These are phyloP conservation scores for Cotesia congregata DNA, from an alignment of 2,888 invertebrate species.

Conservation along the genomic window DNA sequence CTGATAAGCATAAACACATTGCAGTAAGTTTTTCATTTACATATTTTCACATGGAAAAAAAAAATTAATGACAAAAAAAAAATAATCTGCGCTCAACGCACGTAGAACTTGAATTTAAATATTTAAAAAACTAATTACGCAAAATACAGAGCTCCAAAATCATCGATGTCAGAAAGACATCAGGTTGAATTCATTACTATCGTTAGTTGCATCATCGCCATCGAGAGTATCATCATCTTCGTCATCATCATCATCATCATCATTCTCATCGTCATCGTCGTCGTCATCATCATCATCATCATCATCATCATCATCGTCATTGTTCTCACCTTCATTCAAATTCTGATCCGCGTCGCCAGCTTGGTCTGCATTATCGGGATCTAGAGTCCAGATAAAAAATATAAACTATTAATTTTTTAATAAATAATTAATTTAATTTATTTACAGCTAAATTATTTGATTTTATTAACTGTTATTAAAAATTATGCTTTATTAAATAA, in stretches of 20 bases:
- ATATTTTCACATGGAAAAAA: conserved; percentile 27
- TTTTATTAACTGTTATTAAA: no score
- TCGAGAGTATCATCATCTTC: conserved; percentile 61
- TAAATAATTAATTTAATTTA: no score
- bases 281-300: conserved; percentile 43
- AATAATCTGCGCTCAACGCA: not conserved
- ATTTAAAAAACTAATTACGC: not conserved
- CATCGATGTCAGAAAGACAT: conserved; percentile 63
- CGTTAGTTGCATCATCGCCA: conserved; percentile 61
- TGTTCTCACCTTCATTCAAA: not conserved
- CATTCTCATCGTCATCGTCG: conserved; percentile 54
- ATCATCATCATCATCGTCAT: conserved; percentile 49
- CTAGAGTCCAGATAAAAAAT: conserved; percentile 37
- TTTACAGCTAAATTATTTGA: no score
- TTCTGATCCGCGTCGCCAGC: conserved; percentile 24
- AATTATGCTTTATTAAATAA: no score
- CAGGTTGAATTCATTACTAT: conserved; percentile 59
- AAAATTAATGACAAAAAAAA: not conserved
- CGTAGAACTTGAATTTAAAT: not conserved
- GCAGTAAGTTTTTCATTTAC: conserved; percentile 58
- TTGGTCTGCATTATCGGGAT: not conserved
- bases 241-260: no score
- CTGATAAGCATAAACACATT: conserved; percentile 55
- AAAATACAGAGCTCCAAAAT: conserved; percentile 57
- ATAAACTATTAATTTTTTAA: not conserved